Percentiles rank a stretch among this genome's conserved stretches.
These are phyloP conservation scores for Scelioninae gen. 1 DNA, from an alignment of 2,888 invertebrate genomes.

Conservation along the genomic window DNA sequence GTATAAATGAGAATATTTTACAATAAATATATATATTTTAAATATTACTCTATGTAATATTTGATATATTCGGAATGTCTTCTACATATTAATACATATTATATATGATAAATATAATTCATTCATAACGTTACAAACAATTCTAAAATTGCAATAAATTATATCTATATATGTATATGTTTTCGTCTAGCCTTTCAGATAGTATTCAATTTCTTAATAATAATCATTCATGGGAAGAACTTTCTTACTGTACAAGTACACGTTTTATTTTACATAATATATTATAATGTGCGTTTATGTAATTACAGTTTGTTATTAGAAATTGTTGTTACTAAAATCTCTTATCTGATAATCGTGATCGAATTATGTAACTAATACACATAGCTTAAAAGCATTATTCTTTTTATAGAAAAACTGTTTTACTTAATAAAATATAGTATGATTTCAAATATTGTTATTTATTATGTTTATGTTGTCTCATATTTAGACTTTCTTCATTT, in stretches of 20 bases:
- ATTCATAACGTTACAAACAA: too few relatives aligned
- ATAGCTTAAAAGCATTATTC: not conserved
- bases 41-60: too few relatives aligned
- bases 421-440: too few relatives aligned
- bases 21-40: too few relatives aligned
- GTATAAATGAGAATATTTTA: too few relatives aligned
- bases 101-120: too few relatives aligned
- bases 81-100: too few relatives aligned
- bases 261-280: constrained; percentile 3
- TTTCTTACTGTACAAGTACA: not conserved
- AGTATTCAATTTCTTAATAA: constrained; percentile 6
- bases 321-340: constrained; percentile 1
- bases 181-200: not conserved
- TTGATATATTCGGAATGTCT: too few relatives aligned
- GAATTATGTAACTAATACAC: not conserved
- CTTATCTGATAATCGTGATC: constrained; percentile 4
- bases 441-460: too few relatives aligned
- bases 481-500: too few relatives aligned
- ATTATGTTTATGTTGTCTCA: too few relatives aligned
- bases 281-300: not conserved
- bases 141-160: not conserved
- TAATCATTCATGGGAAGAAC: not conserved
- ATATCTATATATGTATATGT: not conserved
- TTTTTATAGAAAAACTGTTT: too few relatives aligned
- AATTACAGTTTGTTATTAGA: not conserved